Conservation (phyloP, 2,888 invertebrate species). For the Pseudoips prasinana region DNA sequence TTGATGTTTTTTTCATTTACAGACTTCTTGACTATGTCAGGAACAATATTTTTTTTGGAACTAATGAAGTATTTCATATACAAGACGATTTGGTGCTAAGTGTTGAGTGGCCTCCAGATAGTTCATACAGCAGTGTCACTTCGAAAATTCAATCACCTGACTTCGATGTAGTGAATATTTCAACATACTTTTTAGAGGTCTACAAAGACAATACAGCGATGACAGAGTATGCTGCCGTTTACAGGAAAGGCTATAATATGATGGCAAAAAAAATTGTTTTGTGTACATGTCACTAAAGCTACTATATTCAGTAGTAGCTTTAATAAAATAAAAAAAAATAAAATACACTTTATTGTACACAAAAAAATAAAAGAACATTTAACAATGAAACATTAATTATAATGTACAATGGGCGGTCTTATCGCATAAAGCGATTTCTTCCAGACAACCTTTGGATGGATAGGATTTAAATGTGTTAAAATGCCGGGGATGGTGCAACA, state of each 20-base stretch:
- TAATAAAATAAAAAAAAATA: too few species aligned
- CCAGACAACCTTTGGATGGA: too few species aligned
- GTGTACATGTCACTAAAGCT: too few species aligned
- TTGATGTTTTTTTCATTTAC: conserved; percentile 7
- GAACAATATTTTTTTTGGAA: conserved; percentile 6
- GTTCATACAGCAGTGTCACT: conserved; percentile 7
- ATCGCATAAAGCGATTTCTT: too few species aligned
- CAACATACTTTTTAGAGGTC: conserved; percentile 8
- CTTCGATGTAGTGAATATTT: conserved; percentile 10
- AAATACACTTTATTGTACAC: too few species aligned
- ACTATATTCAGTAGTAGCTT: too few species aligned
- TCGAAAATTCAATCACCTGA: conserved; percentile 10
- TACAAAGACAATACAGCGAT: conserved; percentile 12
- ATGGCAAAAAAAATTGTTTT: conserved; percentile 8
- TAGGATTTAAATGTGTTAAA: too few species aligned
- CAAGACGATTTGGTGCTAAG: conserved; percentile 2
- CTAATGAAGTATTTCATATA: conserved; percentile 1
- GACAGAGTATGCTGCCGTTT: conserved; percentile 11
- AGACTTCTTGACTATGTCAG: conserved; percentile 6
- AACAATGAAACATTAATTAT: too few species aligned
- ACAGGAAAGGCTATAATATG: conserved; percentile 13
- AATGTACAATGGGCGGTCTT: too few species aligned
- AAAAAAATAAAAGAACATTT: too few species aligned
- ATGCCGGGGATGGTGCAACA: too few species aligned
- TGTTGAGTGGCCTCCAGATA: conserved; percentile 5